phyloP scores from a whole-genome alignment of 2,113 vertebrate species.

The Plecturocebus donacophilus region DNA sequence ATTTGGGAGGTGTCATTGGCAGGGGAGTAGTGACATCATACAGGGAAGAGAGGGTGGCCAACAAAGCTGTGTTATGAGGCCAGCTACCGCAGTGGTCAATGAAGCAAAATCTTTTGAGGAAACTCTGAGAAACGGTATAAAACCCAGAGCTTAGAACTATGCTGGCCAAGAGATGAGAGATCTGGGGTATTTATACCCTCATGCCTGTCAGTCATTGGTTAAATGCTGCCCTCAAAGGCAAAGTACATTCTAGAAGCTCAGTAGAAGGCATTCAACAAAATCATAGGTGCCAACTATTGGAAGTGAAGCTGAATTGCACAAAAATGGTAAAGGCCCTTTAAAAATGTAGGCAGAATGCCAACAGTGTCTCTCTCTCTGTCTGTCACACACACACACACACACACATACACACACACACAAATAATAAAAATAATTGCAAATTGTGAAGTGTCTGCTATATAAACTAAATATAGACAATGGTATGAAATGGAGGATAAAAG shows the following conservation, averaged over 20 bases:
- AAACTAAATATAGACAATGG: neutral
- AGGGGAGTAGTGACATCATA: neutral
- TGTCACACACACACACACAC: no score
- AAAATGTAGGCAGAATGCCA: neutral
- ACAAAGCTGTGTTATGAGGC: neutral
- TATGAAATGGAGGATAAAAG: neutral
- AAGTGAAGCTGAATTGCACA: neutral
- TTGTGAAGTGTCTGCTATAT: neutral
- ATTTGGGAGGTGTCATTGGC: neutral
- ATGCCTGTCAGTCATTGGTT: neutral
- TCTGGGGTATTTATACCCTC: neutral
- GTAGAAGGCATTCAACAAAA: neutral
- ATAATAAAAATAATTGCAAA: neutral
- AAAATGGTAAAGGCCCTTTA: neutral
- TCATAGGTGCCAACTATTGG: neutral
- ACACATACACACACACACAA: neutral
- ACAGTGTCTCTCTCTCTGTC: neutral
- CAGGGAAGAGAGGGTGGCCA: neutral
- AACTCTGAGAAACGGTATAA: neutral
- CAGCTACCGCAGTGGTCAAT: neutral
- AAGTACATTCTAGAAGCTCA: neutral
- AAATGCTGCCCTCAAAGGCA: neutral
- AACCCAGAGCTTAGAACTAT: neutral
- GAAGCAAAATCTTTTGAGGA: neutral
- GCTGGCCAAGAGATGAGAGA: neutral